A percentile compares a stretch with the other conserved stretches of the same genome.
These are phyloP conservation scores for Caenorhabditis sp. DNA, from an alignment of 2,888 invertebrate species.

Conservation along the genomic window DNA sequence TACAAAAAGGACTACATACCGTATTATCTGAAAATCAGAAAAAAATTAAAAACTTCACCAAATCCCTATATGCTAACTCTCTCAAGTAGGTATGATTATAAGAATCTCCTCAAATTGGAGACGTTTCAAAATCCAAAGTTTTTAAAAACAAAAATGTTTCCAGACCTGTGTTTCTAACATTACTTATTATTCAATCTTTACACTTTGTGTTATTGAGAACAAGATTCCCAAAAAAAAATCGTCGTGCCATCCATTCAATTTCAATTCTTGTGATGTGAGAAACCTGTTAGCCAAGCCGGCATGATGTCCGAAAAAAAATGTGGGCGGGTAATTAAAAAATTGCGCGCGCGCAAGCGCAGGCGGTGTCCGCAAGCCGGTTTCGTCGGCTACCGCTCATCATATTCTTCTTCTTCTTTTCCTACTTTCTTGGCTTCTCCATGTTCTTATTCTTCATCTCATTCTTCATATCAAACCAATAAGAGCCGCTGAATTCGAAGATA, in stretches of 20 bases:
- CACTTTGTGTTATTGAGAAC: too few species aligned
- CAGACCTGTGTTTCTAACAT: too few species aligned
- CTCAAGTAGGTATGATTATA: too few species aligned
- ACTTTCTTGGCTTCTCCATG: not conserved
- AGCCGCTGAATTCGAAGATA: not conserved
- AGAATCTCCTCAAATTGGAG: too few species aligned
- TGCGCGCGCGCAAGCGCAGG: not conserved
- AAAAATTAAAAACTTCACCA: too few species aligned
- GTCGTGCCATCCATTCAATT: not conserved
- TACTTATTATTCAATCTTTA: too few species aligned
- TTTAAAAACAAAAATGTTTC: too few species aligned
- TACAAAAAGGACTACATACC: too few species aligned
- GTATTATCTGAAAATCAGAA: too few species aligned
- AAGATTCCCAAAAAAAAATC: not conserved
- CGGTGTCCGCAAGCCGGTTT: constrained; percentile 1
- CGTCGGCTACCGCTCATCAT: not conserved
- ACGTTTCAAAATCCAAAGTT: too few species aligned
- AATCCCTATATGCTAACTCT: too few species aligned
- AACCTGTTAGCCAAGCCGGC: not conserved
- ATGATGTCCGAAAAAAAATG: not conserved
- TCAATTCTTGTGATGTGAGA: not conserved
- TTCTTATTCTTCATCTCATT: too few species aligned
- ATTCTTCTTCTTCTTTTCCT: not conserved
- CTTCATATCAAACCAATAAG: not conserved
- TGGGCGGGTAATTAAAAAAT: constrained; percentile 1